Conservation (phyloP, 2,888 invertebrate genomes). For the Eristalis tenax region DNA sequence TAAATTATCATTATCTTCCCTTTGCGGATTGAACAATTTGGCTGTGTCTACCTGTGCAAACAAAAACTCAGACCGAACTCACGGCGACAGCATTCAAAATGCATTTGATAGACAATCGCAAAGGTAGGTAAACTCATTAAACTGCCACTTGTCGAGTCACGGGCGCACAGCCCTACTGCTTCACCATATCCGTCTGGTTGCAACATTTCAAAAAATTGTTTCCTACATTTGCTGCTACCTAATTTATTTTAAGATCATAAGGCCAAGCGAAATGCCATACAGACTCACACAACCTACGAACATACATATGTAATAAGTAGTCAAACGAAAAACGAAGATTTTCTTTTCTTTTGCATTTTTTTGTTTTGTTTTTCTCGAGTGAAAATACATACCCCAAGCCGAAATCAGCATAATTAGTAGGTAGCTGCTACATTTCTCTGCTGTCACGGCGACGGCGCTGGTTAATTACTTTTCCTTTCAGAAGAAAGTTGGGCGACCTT, state of each 20-base stretch:
- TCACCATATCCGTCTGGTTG: background rate
- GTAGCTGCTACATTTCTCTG: slow-evolving; percentile 7
- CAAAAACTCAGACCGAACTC: background rate
- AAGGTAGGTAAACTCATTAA: background rate
- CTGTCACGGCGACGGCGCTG: background rate
- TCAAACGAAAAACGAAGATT: background rate
- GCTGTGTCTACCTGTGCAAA: background rate
- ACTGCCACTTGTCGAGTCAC: background rate
- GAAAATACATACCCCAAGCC: background rate
- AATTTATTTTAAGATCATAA: background rate
- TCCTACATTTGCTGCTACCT: background rate
- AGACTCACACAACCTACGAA: background rate
- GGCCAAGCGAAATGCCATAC: background rate
- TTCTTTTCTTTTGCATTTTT: background rate
- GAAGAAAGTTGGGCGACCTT: slow-evolving; percentile 64
- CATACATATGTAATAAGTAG: background rate
- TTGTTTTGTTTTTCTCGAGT: background rate
- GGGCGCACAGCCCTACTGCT: background rate
- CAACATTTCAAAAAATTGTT: background rate
- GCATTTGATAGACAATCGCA: background rate
- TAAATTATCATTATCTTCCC: too few species aligned
- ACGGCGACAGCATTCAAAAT: background rate
- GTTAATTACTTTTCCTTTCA: slow-evolving; percentile 58
- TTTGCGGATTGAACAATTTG: background rate
- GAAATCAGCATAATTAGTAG: slow-evolving; percentile 40